phyloP scores from a whole-genome alignment of 2,797 vertebrate genomes.

The Sphaeramia orbicularis region DNA sequence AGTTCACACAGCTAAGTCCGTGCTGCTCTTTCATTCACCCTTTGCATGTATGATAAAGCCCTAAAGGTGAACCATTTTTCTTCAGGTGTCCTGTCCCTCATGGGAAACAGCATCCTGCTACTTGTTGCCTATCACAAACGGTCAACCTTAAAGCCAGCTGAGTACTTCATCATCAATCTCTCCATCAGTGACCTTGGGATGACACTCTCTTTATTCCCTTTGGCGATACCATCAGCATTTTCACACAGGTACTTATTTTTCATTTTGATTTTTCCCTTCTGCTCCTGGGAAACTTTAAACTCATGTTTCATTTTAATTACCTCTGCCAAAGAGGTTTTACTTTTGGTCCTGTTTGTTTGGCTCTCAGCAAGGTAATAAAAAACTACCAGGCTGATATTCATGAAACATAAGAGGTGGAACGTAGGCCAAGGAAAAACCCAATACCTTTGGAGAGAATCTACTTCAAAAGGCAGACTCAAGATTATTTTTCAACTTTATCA shows the following conservation, averaged over 20 bases:
- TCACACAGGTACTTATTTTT: conserved; percentile 84
- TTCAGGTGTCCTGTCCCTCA: conserved; percentile 84
- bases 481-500: too few species aligned
- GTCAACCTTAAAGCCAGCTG: conserved; percentile 89
- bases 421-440: too few species aligned
- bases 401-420: too few species aligned
- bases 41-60: not conserved
- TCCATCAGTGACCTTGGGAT: conserved; percentile 91
- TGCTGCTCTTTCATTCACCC: conserved; percentile 1
- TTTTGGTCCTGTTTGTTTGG: too few species aligned
- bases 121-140: conserved; percentile 89
- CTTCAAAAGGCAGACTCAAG: too few species aligned
- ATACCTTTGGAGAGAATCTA: too few species aligned
- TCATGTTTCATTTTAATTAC: not conserved
- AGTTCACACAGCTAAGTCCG: conserved; percentile 56
- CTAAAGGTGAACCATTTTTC: not conserved
- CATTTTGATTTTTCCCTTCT: not conserved
- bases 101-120: conserved; percentile 88
- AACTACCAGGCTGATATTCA: too few species aligned
- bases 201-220: conserved; percentile 88
- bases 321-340: too few species aligned
- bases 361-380: too few species aligned
- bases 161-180: conserved; percentile 92
- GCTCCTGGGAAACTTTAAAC: not conserved
- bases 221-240: conserved; percentile 89